Conservation (phyloP, 2,888 invertebrate genomes). For the Parnassius orleans region DNA sequence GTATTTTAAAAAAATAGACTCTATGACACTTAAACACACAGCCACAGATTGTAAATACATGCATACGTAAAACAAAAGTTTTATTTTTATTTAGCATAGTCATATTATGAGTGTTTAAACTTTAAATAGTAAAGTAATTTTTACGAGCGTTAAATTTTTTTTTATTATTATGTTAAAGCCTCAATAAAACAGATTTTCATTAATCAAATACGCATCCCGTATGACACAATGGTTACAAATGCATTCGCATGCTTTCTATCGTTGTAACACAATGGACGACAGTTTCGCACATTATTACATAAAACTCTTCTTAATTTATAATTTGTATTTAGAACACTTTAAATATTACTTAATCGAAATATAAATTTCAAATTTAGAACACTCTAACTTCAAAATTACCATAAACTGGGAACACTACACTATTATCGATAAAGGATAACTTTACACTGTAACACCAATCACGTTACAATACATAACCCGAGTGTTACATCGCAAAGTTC, state of each 20-base stretch:
- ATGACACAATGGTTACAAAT: slow-evolving; percentile 5
- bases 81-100: too few relatives aligned
- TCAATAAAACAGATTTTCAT: slow-evolving; percentile 26
- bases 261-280: slow-evolving; percentile 15
- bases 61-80: too few relatives aligned
- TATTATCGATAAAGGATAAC: not conserved
- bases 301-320: not conserved
- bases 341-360: too few relatives aligned
- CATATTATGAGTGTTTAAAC: not conserved
- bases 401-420: slow-evolving; percentile 10
- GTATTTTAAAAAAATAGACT: too few relatives aligned
- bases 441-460: slow-evolving; percentile 15
- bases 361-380: slow-evolving; percentile 9
- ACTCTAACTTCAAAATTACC: not conserved
- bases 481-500: slow-evolving; percentile 7
- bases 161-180: slow-evolving; percentile 20
- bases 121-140: not conserved
- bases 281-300: slow-evolving; percentile 9
- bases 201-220: not conserved
- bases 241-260: slow-evolving; percentile 18
- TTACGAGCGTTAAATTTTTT: not conserved
- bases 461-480: slow-evolving; percentile 16
- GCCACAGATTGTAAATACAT: too few relatives aligned
- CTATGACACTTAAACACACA: too few relatives aligned
- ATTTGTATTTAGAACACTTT: not conserved